These are phyloP conservation scores for Tetramorium alpestre DNA, from an alignment of 1,140 invertebrate species.

Conservation along the genomic window DNA sequence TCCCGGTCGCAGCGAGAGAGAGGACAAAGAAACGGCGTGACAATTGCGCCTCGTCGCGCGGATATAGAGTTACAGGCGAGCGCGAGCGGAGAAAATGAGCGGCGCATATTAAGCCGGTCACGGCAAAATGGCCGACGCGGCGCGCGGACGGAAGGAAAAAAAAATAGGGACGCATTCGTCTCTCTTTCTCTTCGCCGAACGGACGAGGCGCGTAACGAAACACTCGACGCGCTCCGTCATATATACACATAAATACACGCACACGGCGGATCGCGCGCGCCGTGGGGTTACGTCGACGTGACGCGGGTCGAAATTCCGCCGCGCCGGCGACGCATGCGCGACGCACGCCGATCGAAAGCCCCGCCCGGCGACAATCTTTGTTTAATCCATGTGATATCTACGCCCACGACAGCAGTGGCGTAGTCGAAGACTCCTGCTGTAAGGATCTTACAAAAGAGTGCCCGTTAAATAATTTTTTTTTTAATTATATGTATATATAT, in stretches of 20 bases:
- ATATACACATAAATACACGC: not conserved
- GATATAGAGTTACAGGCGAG: constrained; percentile 73
- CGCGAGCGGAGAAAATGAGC: constrained; percentile 69
- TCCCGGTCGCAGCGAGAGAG: constrained; percentile 58
- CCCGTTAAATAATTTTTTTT: not conserved
- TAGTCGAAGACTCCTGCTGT: not conserved
- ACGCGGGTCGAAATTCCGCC: constrained; percentile 73
- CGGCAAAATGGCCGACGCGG: constrained; percentile 78
- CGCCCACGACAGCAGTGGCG: constrained; percentile 74
- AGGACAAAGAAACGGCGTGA: constrained; percentile 65
- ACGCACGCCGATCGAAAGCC: constrained; percentile 78
- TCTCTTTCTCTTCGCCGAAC: constrained; percentile 58
- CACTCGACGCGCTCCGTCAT: constrained; percentile 3
- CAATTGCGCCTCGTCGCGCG: constrained; percentile 71
- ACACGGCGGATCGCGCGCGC: not conserved
- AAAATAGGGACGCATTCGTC: constrained; percentile 69
- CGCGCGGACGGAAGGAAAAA: constrained; percentile 22
- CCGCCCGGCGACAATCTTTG: constrained; percentile 83
- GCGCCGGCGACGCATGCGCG: constrained; percentile 71
- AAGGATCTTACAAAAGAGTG: not conserved
- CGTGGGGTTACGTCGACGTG: constrained; percentile 66
- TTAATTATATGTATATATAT: not conserved
- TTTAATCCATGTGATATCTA: constrained; percentile 79
- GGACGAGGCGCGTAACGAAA: constrained; percentile 16
- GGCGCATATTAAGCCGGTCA: constrained; percentile 77